Percentiles rank a stretch among this genome's conserved stretches.
Conservation (phyloP, 2,797 vertebrate species). For the Jordanella pulchra region DNA sequence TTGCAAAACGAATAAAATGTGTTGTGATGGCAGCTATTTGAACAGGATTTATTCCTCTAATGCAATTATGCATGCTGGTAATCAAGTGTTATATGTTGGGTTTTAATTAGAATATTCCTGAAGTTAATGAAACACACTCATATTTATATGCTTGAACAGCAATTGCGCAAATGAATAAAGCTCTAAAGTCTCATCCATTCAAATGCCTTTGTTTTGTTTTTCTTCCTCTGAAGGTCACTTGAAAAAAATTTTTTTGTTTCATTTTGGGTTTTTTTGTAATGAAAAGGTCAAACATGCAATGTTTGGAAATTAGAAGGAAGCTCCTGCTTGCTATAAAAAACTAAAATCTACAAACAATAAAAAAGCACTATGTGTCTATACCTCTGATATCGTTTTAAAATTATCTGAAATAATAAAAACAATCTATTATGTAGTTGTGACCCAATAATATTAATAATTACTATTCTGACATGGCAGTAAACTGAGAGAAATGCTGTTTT, state of each 20-base stretch:
- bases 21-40: slow-evolving; percentile 15
- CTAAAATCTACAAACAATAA: not conserved
- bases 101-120: slow-evolving; percentile 32
- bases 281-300: not conserved
- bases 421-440: not conserved
- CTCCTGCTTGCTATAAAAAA: not conserved
- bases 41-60: slow-evolving; percentile 36
- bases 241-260: not conserved
- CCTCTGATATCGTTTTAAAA: not conserved
- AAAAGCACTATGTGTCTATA: not conserved
- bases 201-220: not conserved
- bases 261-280: not conserved
- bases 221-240: slow-evolving; percentile 5
- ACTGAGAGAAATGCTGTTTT: not conserved
- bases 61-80: slow-evolving; percentile 44
- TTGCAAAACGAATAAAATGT: slow-evolving; percentile 19
- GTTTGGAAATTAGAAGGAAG: not conserved
- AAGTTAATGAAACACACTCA: slow-evolving; percentile 35
- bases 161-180: slow-evolving; percentile 12
- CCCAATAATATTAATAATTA: not conserved
- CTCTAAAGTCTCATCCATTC: slow-evolving; percentile 2
- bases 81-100: slow-evolving; percentile 41
- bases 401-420: not conserved
- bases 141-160: slow-evolving; percentile 20
- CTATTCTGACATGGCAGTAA: not conserved